Conservation (phyloP, 2,797 vertebrate species). For the Acanthurus leucopareius region DNA sequence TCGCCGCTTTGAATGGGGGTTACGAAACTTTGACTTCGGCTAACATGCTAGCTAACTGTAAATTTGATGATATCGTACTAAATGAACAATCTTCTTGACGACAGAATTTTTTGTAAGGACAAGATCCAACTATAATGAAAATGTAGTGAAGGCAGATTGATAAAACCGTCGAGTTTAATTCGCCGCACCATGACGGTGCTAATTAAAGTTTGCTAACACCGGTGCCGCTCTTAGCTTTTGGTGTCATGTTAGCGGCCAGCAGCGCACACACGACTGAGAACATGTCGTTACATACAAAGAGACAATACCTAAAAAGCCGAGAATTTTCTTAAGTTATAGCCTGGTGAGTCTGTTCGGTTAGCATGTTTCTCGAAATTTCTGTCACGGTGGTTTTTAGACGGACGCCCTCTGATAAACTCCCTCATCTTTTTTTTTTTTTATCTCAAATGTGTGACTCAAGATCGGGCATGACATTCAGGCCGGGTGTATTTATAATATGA, state of each 20-base stretch:
- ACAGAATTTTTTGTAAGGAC: background rate
- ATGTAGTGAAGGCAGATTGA: accelerated
- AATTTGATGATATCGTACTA: accelerated
- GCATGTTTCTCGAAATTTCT: slow-evolving; percentile 17
- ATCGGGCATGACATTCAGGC: slow-evolving; percentile 13
- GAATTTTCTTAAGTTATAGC: accelerated
- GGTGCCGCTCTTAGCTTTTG: slow-evolving; percentile 26
- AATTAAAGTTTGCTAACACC: slow-evolving; percentile 71
- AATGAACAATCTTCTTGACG: background rate
- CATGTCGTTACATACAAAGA: background rate
- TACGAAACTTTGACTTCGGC: slow-evolving; percentile 79
- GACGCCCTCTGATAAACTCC: background rate
- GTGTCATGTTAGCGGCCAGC: slow-evolving; percentile 26
- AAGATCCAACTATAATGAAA: accelerated
- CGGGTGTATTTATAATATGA: background rate
- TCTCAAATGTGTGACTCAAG: slow-evolving; percentile 33
- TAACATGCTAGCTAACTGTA: slow-evolving; percentile 47
- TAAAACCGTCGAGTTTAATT: slow-evolving; percentile 29
- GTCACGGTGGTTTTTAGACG: background rate
- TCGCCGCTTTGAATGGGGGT: slow-evolving; percentile 75
- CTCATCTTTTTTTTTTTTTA: background rate
- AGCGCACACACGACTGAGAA: background rate
- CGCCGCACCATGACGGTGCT: slow-evolving; percentile 50
- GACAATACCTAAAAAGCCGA: accelerated
- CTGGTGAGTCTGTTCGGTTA: accelerated